phyloP scores from a whole-genome alignment of 2,888 invertebrate species.

The Catocala nupta region DNA sequence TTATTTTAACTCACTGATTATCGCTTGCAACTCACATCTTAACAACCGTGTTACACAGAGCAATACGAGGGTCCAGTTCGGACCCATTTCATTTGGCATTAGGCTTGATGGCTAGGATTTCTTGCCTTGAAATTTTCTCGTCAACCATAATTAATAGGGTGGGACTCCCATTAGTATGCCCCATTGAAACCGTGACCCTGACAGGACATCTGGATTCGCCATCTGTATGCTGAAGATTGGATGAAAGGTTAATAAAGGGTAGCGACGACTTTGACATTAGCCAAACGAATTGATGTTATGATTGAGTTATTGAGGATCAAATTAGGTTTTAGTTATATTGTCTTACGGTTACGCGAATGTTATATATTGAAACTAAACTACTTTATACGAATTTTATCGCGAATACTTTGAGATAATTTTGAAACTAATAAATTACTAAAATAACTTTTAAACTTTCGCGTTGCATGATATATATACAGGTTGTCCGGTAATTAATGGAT shows the following conservation, averaged over 20 bases:
- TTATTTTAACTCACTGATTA: neutral
- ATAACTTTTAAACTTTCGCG: too few relatives aligned
- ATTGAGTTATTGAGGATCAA: too few relatives aligned
- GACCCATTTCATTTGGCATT: constrained; percentile 86
- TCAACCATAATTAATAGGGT: constrained; percentile 82
- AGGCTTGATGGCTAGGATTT: constrained; percentile 81
- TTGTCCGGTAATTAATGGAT: too few relatives aligned
- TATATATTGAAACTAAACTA: too few relatives aligned
- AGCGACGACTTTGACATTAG: constrained; percentile 42
- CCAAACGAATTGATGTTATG: constrained; percentile 26
- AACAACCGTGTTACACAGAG: constrained; percentile 50
- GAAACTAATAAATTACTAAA: too few relatives aligned
- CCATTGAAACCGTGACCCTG: constrained; percentile 67
- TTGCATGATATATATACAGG: too few relatives aligned
- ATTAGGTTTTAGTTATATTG: too few relatives aligned
- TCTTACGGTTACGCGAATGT: too few relatives aligned
- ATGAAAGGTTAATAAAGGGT: constrained; percentile 50
- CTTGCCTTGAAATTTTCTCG: constrained; percentile 85
- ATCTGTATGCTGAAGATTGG: constrained; percentile 59
- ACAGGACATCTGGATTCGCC: constrained; percentile 58
- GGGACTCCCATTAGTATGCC: constrained; percentile 76
- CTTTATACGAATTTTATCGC: too few relatives aligned
- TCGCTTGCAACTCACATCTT: constrained; percentile 49
- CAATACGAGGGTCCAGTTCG: constrained; percentile 73
- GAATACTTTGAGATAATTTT: too few relatives aligned